Evolutionary conservation across 2,888 invertebrate genomes (phyloP).

Genomic region (Cristatella mucedo): DNA sequence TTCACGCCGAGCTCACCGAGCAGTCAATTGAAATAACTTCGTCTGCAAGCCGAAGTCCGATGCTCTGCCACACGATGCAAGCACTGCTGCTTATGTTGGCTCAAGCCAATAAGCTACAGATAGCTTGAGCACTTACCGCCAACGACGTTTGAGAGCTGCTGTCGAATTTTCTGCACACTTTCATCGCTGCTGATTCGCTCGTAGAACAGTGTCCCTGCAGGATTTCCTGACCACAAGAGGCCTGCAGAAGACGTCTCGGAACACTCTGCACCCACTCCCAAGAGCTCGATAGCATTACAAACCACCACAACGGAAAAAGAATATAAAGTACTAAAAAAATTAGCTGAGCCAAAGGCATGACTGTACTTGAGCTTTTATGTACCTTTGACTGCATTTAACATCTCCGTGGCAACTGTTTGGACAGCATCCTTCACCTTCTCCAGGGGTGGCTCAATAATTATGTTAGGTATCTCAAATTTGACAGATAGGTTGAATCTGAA

Average conservation of each 20-base stretch:
- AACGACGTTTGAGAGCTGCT: slow-evolving; percentile 22
- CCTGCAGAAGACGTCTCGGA: too few species aligned
- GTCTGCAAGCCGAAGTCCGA: too few species aligned
- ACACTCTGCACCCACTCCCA: too few species aligned
- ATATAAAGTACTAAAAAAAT: background rate
- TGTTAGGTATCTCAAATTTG: slow-evolving; percentile 34
- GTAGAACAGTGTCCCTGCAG: slow-evolving; percentile 24
- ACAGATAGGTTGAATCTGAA: slow-evolving; percentile 32
- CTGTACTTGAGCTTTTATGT: slow-evolving; percentile 5
- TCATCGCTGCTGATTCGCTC: slow-evolving; percentile 20
- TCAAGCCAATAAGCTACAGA: too few species aligned
- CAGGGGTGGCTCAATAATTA: slow-evolving; percentile 30
- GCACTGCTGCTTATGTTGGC: too few species aligned
- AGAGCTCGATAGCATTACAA: background rate
- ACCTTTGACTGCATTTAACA: slow-evolving; percentile 28
- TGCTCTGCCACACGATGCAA: too few species aligned
- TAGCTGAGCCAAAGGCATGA: background rate
- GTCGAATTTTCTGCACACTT: slow-evolving; percentile 21
- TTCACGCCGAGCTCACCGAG: too few species aligned
- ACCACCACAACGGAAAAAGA: background rate
- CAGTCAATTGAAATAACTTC: too few species aligned
- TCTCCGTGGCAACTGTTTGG: slow-evolving; percentile 21
- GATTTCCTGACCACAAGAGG: slow-evolving; percentile 22
- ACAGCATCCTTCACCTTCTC: slow-evolving; percentile 29
- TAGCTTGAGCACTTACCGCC: slow-evolving; percentile 21